Conservation (phyloP, 2,113 vertebrate genomes). For the Phainopepla nitens region DNA sequence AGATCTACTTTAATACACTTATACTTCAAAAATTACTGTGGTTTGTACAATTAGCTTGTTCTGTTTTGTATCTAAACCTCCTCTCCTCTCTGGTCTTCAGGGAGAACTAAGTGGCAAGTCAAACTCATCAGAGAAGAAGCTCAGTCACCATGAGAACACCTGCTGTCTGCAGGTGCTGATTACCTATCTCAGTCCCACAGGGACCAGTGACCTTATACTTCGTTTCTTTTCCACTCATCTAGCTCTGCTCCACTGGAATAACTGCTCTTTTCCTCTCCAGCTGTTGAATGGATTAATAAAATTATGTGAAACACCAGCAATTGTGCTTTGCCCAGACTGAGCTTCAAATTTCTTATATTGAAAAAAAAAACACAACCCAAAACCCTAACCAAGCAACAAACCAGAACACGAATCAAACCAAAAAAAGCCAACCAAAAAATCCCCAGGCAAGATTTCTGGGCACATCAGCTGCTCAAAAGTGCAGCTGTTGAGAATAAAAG, state of each 20-base stretch:
- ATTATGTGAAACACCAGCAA: neutral
- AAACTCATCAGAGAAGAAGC: neutral
- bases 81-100: neutral
- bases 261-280: neutral
- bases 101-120: neutral
- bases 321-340: rapidly evolving
- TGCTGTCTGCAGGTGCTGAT: neutral
- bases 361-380: neutral
- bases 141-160: neutral
- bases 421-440: neutral
- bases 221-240: neutral
- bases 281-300: neutral
- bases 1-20: neutral
- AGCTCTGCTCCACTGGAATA: neutral
- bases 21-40: neutral
- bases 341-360: neutral
- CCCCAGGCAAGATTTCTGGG: neutral
- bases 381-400: neutral
- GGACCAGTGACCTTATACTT: neutral
- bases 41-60: neutral
- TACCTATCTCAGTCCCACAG: neutral
- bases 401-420: neutral
- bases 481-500: neutral
- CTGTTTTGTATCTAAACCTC: neutral
- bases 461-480: neutral